Evolutionary conservation across 2,797 vertebrate species (phyloP).

Genomic region (Myotis findleyi): DNA sequence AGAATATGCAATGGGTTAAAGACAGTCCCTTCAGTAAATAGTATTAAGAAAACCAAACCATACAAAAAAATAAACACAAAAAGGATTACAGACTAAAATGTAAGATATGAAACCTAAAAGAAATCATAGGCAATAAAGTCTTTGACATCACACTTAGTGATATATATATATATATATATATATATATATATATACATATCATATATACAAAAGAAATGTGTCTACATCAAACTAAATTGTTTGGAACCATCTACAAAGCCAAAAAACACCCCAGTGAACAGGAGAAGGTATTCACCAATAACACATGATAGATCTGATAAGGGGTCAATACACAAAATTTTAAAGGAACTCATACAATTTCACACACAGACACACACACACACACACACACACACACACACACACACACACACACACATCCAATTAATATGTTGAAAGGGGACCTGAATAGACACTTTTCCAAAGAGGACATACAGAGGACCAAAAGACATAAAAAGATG

Average conservation of each 20-base stretch:
- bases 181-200: too few relatives aligned
- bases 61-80: not conserved
- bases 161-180: not conserved
- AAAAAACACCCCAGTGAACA: not conserved
- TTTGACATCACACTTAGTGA: not conserved
- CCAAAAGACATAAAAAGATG: too few relatives aligned
- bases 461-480: too few relatives aligned
- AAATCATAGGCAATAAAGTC: not conserved
- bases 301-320: not conserved
- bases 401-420: not conserved
- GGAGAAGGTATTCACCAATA: not conserved
- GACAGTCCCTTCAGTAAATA: not conserved
- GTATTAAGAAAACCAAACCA: not conserved
- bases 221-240: not conserved
- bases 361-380: not conserved
- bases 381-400: not conserved
- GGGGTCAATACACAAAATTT: not conserved
- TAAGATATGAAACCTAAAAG: not conserved
- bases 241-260: not conserved
- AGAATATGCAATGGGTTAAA: not conserved
- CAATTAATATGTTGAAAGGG: not conserved
- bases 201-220: not conserved
- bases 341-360: not conserved
- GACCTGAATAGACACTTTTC: too few relatives aligned
- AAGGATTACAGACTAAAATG: not conserved